phyloP scores from a whole-genome alignment of 2,888 invertebrate genomes.

The Tetranychus piercei region DNA sequence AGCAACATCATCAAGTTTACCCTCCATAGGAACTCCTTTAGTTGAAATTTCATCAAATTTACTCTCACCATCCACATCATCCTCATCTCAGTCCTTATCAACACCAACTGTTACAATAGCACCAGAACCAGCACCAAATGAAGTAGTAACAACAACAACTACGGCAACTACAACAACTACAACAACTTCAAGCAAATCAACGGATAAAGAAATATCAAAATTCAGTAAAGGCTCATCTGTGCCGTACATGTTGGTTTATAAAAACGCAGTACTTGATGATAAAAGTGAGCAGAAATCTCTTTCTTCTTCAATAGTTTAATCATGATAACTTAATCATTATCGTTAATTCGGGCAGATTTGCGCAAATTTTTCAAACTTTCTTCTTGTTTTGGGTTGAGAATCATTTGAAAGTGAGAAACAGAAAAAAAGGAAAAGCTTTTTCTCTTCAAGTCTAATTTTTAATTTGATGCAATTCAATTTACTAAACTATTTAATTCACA shows the following conservation, averaged over 20 bases:
- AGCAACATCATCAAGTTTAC: neutral
- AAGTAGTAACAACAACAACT: slow-evolving; percentile 12
- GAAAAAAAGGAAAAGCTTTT: no score
- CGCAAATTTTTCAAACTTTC: neutral
- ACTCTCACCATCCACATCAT: slow-evolving; percentile 1
- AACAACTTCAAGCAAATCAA: neutral
- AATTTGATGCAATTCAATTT: no score
- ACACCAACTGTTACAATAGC: slow-evolving; percentile 12
- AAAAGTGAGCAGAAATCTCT: slow-evolving; percentile 2
- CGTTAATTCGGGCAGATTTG: neutral
- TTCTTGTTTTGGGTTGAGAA: no score
- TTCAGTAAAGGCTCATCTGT: slow-evolving; percentile 30
- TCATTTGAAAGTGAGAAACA: no score
- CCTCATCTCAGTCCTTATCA: neutral
- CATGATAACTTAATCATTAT: neutral
- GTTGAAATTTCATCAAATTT: neutral
- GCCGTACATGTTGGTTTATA: slow-evolving; percentile 47
- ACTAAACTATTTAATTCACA: no score
- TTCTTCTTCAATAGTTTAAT: neutral
- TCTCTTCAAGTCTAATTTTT: no score
- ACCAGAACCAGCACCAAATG: slow-evolving; percentile 21
- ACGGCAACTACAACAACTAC: neutral
- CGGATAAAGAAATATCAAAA: neutral
- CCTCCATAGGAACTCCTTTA: neutral
- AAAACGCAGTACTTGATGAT: slow-evolving; percentile 28